Conservation (phyloP, 1,140 invertebrate genomes). For the Pseudoatta argentina region DNA sequence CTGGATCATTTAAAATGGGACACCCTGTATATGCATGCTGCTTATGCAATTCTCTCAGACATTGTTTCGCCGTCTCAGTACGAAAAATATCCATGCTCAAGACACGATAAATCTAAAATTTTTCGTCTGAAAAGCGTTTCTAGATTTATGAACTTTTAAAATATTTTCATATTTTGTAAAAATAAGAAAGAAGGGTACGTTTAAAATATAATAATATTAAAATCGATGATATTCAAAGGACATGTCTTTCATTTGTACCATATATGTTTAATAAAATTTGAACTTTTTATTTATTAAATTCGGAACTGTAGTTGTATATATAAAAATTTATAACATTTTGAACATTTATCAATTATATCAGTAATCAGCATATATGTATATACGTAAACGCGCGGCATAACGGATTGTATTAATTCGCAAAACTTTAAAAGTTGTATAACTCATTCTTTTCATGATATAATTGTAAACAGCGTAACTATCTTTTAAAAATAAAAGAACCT, state of each 20-base stretch:
- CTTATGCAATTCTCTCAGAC: background rate
- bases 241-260: too few species aligned
- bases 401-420: too few species aligned
- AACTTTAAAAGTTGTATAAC: background rate
- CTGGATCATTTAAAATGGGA: too few species aligned
- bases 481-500: constrained; percentile 12
- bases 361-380: background rate
- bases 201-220: too few species aligned
- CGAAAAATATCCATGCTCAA: background rate
- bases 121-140: background rate
- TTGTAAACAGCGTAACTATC: background rate
- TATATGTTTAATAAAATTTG: background rate
- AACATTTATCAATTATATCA: background rate
- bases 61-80: background rate
- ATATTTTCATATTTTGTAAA: too few species aligned
- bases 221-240: too few species aligned
- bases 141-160: constrained; percentile 9
- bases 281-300: constrained; percentile 16
- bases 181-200: too few species aligned
- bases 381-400: too few species aligned
- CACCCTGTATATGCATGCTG: background rate
- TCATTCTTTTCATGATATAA: background rate
- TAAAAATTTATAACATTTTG: background rate
- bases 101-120: constrained; percentile 9
- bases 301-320: background rate